Conservation (phyloP, 2,888 invertebrate species). For the Rhingia rostrata region DNA sequence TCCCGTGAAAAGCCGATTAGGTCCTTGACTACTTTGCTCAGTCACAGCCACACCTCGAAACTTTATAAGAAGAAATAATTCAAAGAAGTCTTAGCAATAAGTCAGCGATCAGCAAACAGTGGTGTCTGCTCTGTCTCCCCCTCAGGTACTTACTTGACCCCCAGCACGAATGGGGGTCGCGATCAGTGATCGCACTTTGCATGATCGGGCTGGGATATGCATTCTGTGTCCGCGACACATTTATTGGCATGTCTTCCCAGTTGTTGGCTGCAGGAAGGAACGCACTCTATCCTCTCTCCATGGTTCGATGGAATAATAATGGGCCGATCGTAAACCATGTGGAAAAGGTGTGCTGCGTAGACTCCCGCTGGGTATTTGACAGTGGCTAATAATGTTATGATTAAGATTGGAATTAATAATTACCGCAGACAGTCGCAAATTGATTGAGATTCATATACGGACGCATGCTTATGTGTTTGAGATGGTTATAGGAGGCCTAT, state of each 20-base stretch:
- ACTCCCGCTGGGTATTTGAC: conserved; percentile 77
- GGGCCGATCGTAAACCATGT: conserved; percentile 71
- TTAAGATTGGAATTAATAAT: conserved; percentile 77
- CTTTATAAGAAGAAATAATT: conserved; percentile 64
- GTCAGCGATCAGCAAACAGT: conserved; percentile 66
- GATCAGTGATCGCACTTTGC: conserved; percentile 46
- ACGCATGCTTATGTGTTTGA: not conserved
- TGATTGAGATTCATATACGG: conserved; percentile 47
- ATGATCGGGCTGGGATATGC: conserved; percentile 8
- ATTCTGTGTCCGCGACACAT: conserved; percentile 56
- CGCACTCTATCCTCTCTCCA: conserved; percentile 28
- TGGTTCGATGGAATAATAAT: conserved; percentile 54
- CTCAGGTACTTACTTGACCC: conserved; percentile 51
- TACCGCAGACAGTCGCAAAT: conserved; percentile 75
- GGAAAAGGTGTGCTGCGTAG: conserved; percentile 75
- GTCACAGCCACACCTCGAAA: conserved; percentile 50
- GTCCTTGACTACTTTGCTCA: conserved; percentile 52
- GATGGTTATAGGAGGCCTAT: not conserved
- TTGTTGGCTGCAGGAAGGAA: conserved; percentile 16
- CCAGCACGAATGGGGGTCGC: conserved; percentile 61
- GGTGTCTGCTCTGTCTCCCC: not conserved
- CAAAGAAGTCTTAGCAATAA: conserved; percentile 74
- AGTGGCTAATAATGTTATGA: conserved; percentile 77
- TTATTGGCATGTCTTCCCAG: conserved; percentile 63
- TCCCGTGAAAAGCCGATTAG: conserved; percentile 67